Evolutionary conservation across 2,888 invertebrate species (phyloP).

Genomic region (Ecliptopera silaceata): DNA sequence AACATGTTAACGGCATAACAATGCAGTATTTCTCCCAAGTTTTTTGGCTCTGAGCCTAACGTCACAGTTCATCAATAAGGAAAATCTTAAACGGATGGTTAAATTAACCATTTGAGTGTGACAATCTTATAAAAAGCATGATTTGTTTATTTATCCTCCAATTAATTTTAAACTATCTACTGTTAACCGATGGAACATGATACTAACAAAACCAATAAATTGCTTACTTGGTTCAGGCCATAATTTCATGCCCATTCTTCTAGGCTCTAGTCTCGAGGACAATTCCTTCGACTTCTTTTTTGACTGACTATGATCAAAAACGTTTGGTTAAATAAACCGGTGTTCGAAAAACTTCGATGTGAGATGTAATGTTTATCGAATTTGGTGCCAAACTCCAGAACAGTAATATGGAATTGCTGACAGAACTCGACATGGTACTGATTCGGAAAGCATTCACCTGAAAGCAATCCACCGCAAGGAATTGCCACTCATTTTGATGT

Average conservation of each 20-base stretch:
- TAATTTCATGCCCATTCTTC: too few species aligned
- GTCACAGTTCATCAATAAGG: neutral
- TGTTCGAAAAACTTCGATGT: neutral
- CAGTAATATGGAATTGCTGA: neutral
- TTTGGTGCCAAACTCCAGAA: neutral
- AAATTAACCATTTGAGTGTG: neutral
- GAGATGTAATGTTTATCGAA: neutral
- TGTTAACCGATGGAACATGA: too few species aligned
- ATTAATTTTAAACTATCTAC: too few species aligned
- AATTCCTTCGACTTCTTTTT: too few species aligned
- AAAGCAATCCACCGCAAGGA: neutral
- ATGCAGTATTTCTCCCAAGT: constrained; percentile 5
- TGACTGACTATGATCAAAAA: too few species aligned
- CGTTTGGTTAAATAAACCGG: neutral
- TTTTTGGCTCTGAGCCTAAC: constrained; percentile 15
- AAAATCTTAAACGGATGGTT: neutral
- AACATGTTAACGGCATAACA: constrained; percentile 17
- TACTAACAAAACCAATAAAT: too few species aligned
- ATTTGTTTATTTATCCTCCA: too few species aligned
- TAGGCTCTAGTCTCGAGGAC: too few species aligned
- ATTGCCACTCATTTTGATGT: neutral
- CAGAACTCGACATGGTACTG: too few species aligned
- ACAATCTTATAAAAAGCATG: neutral
- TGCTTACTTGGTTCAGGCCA: too few species aligned
- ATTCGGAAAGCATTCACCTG: too few species aligned